These are phyloP conservation scores for Xenentodon cancila DNA, from an alignment of 2,797 vertebrate genomes.

Conservation along the genomic window DNA sequence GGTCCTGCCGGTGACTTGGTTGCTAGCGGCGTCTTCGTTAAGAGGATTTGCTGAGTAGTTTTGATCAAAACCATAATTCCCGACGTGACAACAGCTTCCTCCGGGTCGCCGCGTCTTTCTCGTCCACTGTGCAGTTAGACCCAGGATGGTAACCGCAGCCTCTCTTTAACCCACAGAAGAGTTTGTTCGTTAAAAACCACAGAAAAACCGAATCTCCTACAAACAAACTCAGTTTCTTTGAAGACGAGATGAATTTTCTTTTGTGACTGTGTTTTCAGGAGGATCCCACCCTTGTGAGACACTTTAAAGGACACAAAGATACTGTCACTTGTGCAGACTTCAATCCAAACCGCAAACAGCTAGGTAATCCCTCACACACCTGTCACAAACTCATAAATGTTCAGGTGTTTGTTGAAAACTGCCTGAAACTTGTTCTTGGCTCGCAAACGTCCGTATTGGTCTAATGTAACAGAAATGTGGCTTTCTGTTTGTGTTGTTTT, in stretches of 20 bases:
- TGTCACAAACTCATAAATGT: not conserved
- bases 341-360: constrained; percentile 78
- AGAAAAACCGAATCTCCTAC: too few relatives aligned
- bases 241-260: not conserved
- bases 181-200: too few relatives aligned
- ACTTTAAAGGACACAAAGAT: constrained; percentile 82
- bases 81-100: not conserved
- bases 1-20: not conserved
- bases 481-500: too few relatives aligned
- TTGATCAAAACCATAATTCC: too few relatives aligned
- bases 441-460: too few relatives aligned
- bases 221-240: too few relatives aligned
- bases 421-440: too few relatives aligned
- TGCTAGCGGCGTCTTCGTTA: constrained; percentile 39
- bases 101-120: not conserved
- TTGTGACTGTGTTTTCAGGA: constrained; percentile 67
- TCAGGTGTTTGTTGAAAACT: not conserved
- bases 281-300: constrained; percentile 79
- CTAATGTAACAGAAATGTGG: too few relatives aligned
- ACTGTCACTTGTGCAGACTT: constrained; percentile 82
- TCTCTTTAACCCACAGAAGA: too few relatives aligned
- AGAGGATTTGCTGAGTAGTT: constrained; percentile 55
- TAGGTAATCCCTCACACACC: constrained; percentile 55
- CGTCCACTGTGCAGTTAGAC: too few relatives aligned
- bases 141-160: too few relatives aligned